These are phyloP conservation scores for Callosobruchus maculatus DNA, from an alignment of 2,888 invertebrate species.

Conservation along the genomic window DNA sequence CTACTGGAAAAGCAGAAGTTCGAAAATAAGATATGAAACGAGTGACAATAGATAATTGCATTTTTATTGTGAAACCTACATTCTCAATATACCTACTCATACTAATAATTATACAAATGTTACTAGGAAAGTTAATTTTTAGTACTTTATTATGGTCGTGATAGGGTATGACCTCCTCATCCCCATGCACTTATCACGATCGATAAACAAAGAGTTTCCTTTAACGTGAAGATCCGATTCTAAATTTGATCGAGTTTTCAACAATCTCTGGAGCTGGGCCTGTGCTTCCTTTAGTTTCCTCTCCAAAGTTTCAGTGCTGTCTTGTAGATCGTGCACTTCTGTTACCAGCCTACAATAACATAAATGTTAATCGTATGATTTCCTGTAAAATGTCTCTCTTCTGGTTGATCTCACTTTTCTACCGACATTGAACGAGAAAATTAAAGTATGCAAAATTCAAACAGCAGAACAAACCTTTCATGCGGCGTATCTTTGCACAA, in stretches of 20 bases:
- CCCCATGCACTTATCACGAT: conserved; percentile 92
- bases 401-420: no score
- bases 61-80: no score
- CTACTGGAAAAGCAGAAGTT: no score
- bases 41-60: no score
- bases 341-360: conserved; percentile 63
- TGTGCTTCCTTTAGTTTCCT: conserved; percentile 80
- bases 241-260: conserved; percentile 76
- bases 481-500: conserved; percentile 84
- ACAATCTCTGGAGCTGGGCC: conserved; percentile 78
- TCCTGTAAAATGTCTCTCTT: no score
- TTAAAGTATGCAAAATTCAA: no score
- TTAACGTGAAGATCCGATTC: conserved; percentile 85
- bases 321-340: conserved; percentile 83
- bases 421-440: no score
- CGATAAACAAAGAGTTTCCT: conserved; percentile 86
- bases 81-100: no score
- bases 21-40: no score
- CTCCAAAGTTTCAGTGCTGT: conserved; percentile 76
- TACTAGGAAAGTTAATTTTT: no score
- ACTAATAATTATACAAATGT: no score
- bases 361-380: no score
- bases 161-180: conserved; percentile 88
- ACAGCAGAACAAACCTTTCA: conserved; percentile 55
- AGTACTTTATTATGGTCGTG: conserved; percentile 76